Percentiles rank a stretch among this genome's conserved stretches.
Conservation (phyloP, 2,113 vertebrate species). For the Eidolon helvum region DNA sequence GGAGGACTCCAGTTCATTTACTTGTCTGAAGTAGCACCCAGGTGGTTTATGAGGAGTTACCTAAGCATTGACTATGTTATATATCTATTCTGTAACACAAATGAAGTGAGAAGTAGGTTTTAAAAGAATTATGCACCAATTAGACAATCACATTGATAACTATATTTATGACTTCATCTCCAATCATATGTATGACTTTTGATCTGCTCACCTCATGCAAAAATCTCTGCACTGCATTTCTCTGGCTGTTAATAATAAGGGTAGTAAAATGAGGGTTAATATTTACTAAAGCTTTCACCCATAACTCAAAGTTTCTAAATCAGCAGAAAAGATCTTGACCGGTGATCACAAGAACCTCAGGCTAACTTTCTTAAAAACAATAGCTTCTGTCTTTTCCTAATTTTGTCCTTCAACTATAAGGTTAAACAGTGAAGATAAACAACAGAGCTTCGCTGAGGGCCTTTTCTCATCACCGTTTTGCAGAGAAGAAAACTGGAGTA, state of each 20-base stretch:
- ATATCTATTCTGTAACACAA: background rate
- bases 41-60: background rate
- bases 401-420: background rate
- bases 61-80: background rate
- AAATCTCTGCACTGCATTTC: background rate
- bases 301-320: background rate
- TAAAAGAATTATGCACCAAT: background rate
- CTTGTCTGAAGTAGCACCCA: background rate
- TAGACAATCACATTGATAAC: background rate
- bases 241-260: slow-evolving; percentile 14
- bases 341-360: background rate
- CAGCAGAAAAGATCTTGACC: background rate
- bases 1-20: background rate
- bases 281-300: slow-evolving; percentile 43
- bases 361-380: background rate
- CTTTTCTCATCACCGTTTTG: background rate
- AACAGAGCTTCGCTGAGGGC: background rate
- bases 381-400: background rate
- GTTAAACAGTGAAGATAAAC: background rate
- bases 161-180: background rate
- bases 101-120: background rate
- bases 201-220: background rate
- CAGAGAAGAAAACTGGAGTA: background rate
- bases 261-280: slow-evolving; percentile 46
- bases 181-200: background rate